Conservation (phyloP, 2,797 vertebrate species). For the Falco columbarius region DNA sequence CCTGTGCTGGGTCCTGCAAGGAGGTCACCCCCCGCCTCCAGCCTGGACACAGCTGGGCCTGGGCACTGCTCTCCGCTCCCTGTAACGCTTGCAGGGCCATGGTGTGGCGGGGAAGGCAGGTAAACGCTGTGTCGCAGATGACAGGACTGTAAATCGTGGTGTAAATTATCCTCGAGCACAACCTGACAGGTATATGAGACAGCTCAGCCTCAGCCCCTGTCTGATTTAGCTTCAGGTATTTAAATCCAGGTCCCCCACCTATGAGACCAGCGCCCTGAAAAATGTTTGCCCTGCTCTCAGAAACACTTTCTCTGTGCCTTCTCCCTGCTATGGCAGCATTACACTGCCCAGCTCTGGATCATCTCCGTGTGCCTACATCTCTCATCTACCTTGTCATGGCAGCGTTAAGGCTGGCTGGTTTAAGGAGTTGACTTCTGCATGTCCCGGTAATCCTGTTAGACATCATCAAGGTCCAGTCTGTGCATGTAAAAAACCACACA, state of each 20-base stretch:
- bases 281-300: neutral
- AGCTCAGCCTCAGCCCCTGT: neutral
- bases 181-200: neutral
- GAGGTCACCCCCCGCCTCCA: neutral
- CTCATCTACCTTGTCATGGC: neutral
- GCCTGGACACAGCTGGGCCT: neutral
- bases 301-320: neutral
- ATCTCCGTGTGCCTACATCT: neutral
- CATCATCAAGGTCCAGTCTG: neutral
- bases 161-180: neutral
- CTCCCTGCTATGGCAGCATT: neutral
- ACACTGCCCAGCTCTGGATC: neutral
- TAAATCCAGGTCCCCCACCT: neutral
- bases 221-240: neutral
- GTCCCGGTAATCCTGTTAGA: neutral
- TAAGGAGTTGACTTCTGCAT: neutral
- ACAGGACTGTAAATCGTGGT: neutral
- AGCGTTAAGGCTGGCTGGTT: neutral
- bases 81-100: neutral
- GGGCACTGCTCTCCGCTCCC: neutral
- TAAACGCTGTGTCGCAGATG: neutral
- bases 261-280: neutral
- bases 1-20: neutral
- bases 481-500: accelerated
- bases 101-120: neutral